These are phyloP conservation scores for Hestina assimilis DNA, from an alignment of 1,140 invertebrate species.

Conservation along the genomic window DNA sequence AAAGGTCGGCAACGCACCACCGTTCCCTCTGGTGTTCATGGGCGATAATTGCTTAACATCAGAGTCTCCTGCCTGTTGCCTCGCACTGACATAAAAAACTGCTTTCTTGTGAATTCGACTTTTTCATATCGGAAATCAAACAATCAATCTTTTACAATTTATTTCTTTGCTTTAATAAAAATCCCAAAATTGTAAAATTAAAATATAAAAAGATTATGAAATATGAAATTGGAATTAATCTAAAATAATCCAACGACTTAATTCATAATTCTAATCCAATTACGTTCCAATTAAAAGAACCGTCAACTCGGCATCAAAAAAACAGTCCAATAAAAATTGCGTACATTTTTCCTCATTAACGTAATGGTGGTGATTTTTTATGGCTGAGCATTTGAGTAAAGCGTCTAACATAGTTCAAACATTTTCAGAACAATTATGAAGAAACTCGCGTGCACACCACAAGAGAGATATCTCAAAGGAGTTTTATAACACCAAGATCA, in stretches of 20 bases:
- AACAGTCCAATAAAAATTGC: neutral
- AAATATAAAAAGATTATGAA: neutral
- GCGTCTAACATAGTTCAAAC: neutral
- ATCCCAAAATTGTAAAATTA: neutral
- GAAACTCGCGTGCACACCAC: neutral
- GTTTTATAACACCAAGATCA: slow-evolving; percentile 6
- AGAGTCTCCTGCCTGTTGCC: too few species aligned
- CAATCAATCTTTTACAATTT: neutral
- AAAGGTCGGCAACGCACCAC: too few species aligned
- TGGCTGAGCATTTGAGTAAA: neutral
- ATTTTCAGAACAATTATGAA: neutral
- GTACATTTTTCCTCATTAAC: neutral
- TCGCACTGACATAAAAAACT: too few species aligned
- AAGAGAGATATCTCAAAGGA: neutral
- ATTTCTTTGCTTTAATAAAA: too few species aligned
- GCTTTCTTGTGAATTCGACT: too few species aligned
- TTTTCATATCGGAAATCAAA: too few species aligned
- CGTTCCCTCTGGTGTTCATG: too few species aligned
- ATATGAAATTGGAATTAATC: neutral
- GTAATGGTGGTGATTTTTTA: neutral
- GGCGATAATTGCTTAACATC: too few species aligned
- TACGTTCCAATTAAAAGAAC: slow-evolving; percentile 1
- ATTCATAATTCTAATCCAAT: neutral
- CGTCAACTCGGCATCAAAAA: neutral
- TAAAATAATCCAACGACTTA: neutral